A percentile compares a stretch with the other conserved stretches of the same genome.
phyloP scores from a whole-genome alignment of 2,113 vertebrate species.

The Arizona elegans region DNA sequence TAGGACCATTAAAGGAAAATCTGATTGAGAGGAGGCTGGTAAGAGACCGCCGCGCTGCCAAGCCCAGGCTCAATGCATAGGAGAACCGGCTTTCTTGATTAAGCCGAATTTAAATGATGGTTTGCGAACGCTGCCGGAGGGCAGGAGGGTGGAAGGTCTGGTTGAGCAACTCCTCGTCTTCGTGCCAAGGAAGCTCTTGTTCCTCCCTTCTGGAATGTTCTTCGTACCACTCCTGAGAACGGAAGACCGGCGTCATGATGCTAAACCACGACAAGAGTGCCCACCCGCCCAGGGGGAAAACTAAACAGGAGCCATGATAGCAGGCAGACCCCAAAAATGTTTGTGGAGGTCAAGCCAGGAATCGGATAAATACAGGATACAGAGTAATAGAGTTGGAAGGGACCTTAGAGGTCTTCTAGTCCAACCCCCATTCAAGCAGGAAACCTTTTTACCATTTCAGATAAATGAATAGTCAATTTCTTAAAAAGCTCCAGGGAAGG shows the following conservation, averaged over 20 bases:
- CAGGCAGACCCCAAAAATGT: not conserved
- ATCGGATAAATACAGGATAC: not conserved
- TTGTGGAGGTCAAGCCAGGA: not conserved
- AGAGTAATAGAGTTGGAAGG: not conserved
- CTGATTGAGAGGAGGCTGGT: not conserved
- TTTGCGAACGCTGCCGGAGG: conserved; percentile 76
- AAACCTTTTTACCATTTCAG: not conserved
- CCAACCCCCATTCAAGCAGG: not conserved
- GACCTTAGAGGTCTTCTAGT: not conserved
- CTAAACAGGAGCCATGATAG: not conserved
- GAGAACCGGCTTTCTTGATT: not conserved
- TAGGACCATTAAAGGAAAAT: not conserved
- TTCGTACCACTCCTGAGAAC: conserved; percentile 87
- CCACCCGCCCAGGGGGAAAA: not conserved
- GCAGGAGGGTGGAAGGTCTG: conserved; percentile 48
- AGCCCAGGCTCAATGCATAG: conserved; percentile 64
- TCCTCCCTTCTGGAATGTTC: conserved; percentile 82
- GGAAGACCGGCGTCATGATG: not conserved
- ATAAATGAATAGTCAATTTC: too few relatives aligned
- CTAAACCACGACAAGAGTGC: not conserved
- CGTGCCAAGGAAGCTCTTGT: conserved; percentile 51
- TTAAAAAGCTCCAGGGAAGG: too few relatives aligned
- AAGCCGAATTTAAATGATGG: conserved; percentile 66
- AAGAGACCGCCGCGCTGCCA: not conserved
- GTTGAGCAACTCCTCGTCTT: conserved; percentile 56